Base-by-base conservation (phyloP, 2,797 vertebrate species). In the Glossophaga mutica region DNA sequence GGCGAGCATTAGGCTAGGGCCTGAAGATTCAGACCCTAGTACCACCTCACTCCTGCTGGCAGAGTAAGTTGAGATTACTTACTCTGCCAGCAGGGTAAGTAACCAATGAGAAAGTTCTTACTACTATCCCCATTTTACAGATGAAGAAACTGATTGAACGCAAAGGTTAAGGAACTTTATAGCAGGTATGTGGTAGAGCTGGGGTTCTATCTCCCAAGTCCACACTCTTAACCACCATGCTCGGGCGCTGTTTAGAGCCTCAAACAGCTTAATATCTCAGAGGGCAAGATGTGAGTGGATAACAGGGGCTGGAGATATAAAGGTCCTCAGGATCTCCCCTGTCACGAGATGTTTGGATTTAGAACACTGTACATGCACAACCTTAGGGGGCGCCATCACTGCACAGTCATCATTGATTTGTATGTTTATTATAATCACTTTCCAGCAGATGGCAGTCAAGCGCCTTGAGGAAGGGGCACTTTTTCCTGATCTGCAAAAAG, bases 371-470 rank as follows among this genome's bases (percentile, higher is more conserved):
- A 7, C 15, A 0, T 6, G 76, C 85, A 87, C 89, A 90, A 57
- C 87, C 62, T 32, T 48, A 83, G 55, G 78, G 37, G 88, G 70
- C 19, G 6, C 78, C 50, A 55, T 82, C 32, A 4, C 78, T 12
- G 32, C 37, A 48, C 21, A 3, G 59, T 9, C 78, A 12, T 44
- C 44, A 9, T 5, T 34, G 70, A 78, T 18, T 21, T 22, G 22
- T 18, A 7, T 8, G 6, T 37, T 73, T 81, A 87, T 95, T 93
- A 46, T 11, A 0, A n/a, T 57, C 1, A 2, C 11, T 34, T 42
- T 78, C 97, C 97, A 96, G 92, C 85, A 97, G 96, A 65, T 96
- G 97, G 97, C 95, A 83, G 92, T 26, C 92, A 74, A 16, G 85
- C 8, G 42, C 93, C 90, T 97, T 16, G 11, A 94, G 94, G 79